Conservation (phyloP, 1,140 invertebrate species). For the Watersipora subatra region DNA sequence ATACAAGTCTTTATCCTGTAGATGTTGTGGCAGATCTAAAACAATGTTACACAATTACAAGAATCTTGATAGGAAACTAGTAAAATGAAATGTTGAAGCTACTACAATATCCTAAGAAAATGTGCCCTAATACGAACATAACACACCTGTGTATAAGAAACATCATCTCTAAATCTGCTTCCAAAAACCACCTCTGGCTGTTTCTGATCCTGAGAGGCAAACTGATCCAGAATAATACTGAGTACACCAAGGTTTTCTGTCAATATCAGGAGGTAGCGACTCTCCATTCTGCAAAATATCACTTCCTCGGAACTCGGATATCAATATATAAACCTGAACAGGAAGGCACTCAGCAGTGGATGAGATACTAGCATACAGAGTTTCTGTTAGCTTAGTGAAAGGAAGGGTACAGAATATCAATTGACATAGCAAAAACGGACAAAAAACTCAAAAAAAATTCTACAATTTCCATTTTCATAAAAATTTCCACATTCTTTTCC, state of each 20-base stretch:
- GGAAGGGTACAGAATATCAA: no score
- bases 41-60: background rate
- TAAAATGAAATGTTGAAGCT: background rate
- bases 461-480: no score
- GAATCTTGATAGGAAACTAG: background rate
- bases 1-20: slow-evolving; percentile 37
- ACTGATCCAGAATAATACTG: slow-evolving; percentile 20
- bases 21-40: slow-evolving; percentile 34
- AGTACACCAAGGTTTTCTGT: slow-evolving; percentile 31
- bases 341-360: no score
- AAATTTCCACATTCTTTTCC: no score
- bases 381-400: no score
- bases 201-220: slow-evolving; percentile 16
- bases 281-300: slow-evolving; percentile 22
- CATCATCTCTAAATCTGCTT: slow-evolving; percentile 32
- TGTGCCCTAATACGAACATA: no score
- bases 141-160: slow-evolving; percentile 30
- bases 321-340: no score
- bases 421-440: no score
- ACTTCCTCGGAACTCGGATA: no score
- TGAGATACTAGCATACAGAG: no score
- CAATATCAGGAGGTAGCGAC: slow-evolving; percentile 29
- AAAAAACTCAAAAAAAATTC: no score
- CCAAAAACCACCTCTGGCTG: slow-evolving; percentile 29
- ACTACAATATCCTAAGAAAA: background rate